Base-by-base conservation (phyloP, 2,888 invertebrate species). In the Diogma glabrata region DNA sequence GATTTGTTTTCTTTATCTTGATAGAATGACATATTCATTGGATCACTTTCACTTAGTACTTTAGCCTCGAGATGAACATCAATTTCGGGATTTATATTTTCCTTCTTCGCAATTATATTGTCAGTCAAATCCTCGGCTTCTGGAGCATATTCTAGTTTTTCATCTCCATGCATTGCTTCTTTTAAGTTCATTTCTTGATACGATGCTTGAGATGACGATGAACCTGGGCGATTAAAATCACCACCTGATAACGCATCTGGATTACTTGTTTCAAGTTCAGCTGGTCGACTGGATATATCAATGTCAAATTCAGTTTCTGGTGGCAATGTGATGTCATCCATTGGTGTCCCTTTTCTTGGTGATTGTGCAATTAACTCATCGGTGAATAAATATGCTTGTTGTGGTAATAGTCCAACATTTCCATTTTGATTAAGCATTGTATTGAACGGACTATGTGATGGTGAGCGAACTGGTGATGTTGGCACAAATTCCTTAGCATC, bases 401-500 rank as follows among this genome's bases (percentile, higher is more conserved):
- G 51, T 17, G 54, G 30, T 16, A 33, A 14, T 6, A 14, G 20
- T 14, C 19, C 17, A 8, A 20, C 3, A 8, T 20, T 33, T 14
- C 36, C 36, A 36, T 48, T 20, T 48, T 36, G 36, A 36, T 36
- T 20, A 23, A 26, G 16, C 19, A 48, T 20, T 22, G 14, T n/a
- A 50, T 40, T 12, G 23, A 53, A 50, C n/a, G 47, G 47, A 47
- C 47, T 46, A 14, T 47, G 23, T n/a, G 47, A 16, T 17, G 47
- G 40, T 19, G 50, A 47, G 16, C 47, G 33, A 12, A 79, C 77
- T 1, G 81, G 78, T 6, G 80, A 78, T 5, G 75, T 69, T 6
- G 88, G 87, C 53, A 89, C 76, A 67, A 89, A 89, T 70, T 87
- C 87, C n/a, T 84, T 83, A 16, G 89, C 89, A 61, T 89, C 81